phyloP scores from a whole-genome alignment of 2,797 vertebrate genomes.

The Sebastes hopkinsi region DNA sequence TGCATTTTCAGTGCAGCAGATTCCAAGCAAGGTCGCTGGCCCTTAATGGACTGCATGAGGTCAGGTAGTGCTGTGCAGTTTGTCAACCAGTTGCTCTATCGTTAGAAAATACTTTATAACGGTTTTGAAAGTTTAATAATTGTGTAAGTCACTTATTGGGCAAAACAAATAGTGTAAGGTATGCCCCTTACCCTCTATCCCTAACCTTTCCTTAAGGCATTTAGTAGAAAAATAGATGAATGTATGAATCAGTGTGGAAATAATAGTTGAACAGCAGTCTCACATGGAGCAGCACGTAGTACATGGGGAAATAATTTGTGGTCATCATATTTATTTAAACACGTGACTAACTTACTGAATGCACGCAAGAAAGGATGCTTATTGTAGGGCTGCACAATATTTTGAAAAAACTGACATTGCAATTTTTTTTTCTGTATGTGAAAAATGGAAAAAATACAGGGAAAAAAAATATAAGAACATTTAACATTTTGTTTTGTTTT shows the following conservation, averaged over 20 bases:
- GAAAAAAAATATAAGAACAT: not conserved
- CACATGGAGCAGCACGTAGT: not conserved
- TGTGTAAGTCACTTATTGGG: not conserved
- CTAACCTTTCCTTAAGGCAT: not conserved
- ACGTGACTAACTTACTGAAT: not conserved
- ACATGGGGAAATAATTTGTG: not conserved
- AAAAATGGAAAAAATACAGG: too few relatives aligned
- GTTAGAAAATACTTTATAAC: not conserved
- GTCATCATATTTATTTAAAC: not conserved
- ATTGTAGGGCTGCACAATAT: not conserved
- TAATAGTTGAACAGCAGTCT: not conserved
- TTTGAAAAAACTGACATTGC: not conserved
- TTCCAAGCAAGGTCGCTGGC: not conserved
- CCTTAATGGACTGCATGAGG: not conserved
- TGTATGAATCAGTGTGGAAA: not conserved
- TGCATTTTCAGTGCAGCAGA: not conserved
- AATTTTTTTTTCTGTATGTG: not conserved
- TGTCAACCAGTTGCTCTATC: not conserved
- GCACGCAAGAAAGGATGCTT: not conserved
- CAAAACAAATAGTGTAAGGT: not conserved
- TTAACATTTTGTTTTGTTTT: not conserved
- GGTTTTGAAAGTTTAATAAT: not conserved
- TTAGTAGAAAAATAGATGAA: not conserved
- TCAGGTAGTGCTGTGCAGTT: not conserved
- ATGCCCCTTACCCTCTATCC: not conserved